Conservation (phyloP, 2,113 vertebrate genomes). For the Elgaria multicarinata region DNA sequence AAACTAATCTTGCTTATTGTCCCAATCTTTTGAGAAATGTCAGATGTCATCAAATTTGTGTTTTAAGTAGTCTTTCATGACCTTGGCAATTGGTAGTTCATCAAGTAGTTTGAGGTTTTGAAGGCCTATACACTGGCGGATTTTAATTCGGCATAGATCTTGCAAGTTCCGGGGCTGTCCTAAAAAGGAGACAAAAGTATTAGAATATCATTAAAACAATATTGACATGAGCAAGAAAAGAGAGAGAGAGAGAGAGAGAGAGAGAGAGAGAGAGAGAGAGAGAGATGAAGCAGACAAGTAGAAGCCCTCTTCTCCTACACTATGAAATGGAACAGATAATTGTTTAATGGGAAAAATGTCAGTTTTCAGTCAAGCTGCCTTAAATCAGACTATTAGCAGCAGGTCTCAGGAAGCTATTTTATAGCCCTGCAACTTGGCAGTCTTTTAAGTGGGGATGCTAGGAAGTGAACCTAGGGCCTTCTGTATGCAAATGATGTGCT, state of each 20-base stretch:
- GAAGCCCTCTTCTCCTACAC: background rate
- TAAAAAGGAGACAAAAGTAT: conserved; percentile 76
- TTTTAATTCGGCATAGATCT: conserved; percentile 98
- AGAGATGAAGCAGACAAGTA: background rate
- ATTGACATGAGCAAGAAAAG: background rate
- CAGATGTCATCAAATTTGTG: conserved; percentile 97
- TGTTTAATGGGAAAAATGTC: background rate
- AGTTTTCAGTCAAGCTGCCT: background rate
- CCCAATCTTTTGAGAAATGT: conserved; percentile 71
- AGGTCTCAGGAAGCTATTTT: background rate
- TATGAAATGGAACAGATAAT: background rate
- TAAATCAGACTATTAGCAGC: no score
- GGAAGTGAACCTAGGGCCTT: no score
- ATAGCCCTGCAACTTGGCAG: no score
- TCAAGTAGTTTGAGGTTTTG: conserved; percentile 95
- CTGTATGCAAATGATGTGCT: background rate
- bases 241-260: no score
- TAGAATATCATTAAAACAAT: background rate
- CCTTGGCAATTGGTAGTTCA: conserved; percentile 96
- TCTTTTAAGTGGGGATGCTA: background rate
- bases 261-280: background rate
- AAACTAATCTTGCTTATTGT: conserved; percentile 77
- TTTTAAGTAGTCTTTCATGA: conserved; percentile 99
- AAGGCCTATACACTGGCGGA: conserved; percentile 96
- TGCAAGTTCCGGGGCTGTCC: conserved; percentile 95